Evolutionary conservation across 2,888 invertebrate genomes (phyloP).

Genomic region (Sarcophaga subvicina): DNA sequence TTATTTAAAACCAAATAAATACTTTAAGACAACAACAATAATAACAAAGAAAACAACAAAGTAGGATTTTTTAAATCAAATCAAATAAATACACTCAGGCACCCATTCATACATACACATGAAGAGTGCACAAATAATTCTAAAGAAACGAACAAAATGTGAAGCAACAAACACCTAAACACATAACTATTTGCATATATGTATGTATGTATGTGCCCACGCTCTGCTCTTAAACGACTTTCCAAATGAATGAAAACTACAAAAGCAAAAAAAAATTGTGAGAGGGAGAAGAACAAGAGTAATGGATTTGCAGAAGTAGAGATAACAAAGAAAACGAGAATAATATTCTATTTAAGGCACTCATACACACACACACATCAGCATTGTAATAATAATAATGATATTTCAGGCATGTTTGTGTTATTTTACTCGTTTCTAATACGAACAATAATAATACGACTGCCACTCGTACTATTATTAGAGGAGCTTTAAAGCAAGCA

Average conservation of each 20-base stretch:
- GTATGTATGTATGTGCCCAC: no score
- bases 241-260: not conserved
- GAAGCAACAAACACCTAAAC: not conserved
- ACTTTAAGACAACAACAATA: not conserved
- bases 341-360: not conserved
- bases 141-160: not conserved
- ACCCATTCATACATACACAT: not conserved
- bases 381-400: constrained; percentile 3
- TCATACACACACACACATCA: not conserved
- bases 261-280: not conserved
- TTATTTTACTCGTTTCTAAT: not conserved
- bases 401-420: constrained; percentile 21
- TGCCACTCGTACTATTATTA: not conserved
- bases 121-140: not conserved
- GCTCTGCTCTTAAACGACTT: not conserved
- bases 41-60: not conserved
- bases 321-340: not conserved
- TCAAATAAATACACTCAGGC: not conserved
- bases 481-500: not conserved
- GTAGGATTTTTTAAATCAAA: not conserved
- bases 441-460: not conserved
- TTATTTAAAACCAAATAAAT: not conserved
- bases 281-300: not conserved
- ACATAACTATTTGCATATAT: no score
- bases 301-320: not conserved